These are phyloP conservation scores for Acyrthosiphon pisum DNA, from an alignment of 1,140 invertebrate genomes.

Conservation along the genomic window DNA sequence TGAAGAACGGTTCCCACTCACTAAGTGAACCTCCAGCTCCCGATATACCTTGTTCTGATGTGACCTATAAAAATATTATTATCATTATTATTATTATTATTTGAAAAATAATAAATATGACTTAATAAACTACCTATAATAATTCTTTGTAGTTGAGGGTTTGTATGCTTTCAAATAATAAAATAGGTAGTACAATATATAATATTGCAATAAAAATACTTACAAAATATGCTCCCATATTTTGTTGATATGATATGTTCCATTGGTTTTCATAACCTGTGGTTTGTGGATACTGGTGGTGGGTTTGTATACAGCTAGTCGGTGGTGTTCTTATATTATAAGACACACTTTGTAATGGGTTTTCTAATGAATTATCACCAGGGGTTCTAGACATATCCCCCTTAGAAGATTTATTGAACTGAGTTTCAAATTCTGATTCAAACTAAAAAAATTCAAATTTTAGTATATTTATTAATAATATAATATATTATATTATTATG, in stretches of 20 bases:
- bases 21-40: slow-evolving; percentile 67
- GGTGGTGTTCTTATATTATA: slow-evolving; percentile 59
- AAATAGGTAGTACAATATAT: not conserved
- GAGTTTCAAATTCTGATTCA: slow-evolving; percentile 89
- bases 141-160: no score
- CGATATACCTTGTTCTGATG: slow-evolving; percentile 68
- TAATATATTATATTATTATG: not conserved
- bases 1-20: slow-evolving; percentile 77
- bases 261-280: slow-evolving; percentile 62
- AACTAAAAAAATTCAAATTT: slow-evolving; percentile 68
- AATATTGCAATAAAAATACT: not conserved
- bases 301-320: not conserved
- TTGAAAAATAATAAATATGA: no score
- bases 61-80: slow-evolving; percentile 62
- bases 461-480: not conserved
- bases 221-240: not conserved
- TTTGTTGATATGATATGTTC: slow-evolving; percentile 65
- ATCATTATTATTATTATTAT: not conserved
- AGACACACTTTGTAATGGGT: slow-evolving; percentile 62
- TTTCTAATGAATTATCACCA: slow-evolving; percentile 64
- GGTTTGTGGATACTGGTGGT: slow-evolving; percentile 55
- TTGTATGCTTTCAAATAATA: slow-evolving; percentile 11
- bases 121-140: no score
- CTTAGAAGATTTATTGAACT: slow-evolving; percentile 65
- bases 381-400: slow-evolving; percentile 31